Base-by-base conservation (phyloP, 2,888 invertebrate species). In the Syritta pipiens region DNA sequence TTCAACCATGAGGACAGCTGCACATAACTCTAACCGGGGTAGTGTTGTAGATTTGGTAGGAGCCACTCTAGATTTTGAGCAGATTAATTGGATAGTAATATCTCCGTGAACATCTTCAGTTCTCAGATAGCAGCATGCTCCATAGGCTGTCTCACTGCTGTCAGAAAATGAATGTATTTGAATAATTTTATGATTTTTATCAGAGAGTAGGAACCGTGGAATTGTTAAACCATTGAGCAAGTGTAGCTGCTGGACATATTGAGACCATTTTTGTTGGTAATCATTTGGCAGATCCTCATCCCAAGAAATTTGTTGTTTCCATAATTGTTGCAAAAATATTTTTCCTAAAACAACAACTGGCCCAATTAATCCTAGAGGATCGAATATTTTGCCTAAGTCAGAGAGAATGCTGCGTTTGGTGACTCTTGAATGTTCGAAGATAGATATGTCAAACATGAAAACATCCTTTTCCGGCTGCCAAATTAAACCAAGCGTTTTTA, bases 61-160 rank as follows among this genome's bases (percentile, higher is more conserved):
- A 44, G 67, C 69, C 20, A 77, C 53, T 9, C 63, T 24, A 3
- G 79, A 72, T 22, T 79, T 79, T 30, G 63, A 48, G 14, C 69
- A 68, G 3, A 62, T 42, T 6, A 65, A 10, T 28, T 14, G 7
- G 1, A 35, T n/a, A 0, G 5, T 67, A 17, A 48, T 20, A 6
- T 37, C 37, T 17, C 22, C 24, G 2, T 37, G 7, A 0, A 26
- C n/a, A 10, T 62, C 63, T 40, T 20, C 12, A 7, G 7, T 37
- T 1, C 32, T 26, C 2, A 72, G 4, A 28, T 60, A 69, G 12
- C 59, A 44, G 7, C 49, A 69, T 24, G 37, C 44, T 1, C 46
- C 62, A 22, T 62, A 53, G 3, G 69, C 60, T 24, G 5, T 6
- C 10, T 53, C 60, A 14, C 46, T 60, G 22, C 35, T 40, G 3